phyloP scores from a whole-genome alignment of 1,140 invertebrate species.

The Papilio helenus region DNA sequence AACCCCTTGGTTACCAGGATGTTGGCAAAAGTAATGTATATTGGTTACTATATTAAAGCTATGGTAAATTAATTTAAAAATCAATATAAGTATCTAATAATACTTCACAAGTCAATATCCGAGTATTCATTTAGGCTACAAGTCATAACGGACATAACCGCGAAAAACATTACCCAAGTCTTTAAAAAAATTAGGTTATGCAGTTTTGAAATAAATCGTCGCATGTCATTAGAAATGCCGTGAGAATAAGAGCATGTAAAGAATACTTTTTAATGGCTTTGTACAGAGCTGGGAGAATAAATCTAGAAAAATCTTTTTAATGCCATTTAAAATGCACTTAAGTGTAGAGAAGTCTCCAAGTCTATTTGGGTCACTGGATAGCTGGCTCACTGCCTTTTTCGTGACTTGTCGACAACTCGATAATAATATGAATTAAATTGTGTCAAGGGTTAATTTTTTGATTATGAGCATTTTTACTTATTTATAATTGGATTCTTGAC shows the following conservation, averaged over 20 bases:
- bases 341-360: not conserved
- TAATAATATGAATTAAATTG: not conserved
- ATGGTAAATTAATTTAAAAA: too few relatives aligned
- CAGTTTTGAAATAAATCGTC: not conserved
- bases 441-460: not conserved
- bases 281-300: not conserved
- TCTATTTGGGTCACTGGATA: not conserved
- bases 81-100: too few relatives aligned
- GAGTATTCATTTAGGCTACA: not conserved
- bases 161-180: not conserved
- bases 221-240: not conserved
- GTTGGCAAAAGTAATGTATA: not conserved
- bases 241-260: not conserved
- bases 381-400: not conserved
- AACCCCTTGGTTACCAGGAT: not conserved
- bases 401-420: not conserved
- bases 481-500: not conserved
- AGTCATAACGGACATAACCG: not conserved
- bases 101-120: too few relatives aligned
- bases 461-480: not conserved
- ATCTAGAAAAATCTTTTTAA: conserved; percentile 5
- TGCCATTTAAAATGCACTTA: not conserved
- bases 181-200: not conserved
- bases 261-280: conserved; percentile 1
- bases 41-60: not conserved